These are phyloP conservation scores for Oryzias melastigma DNA, from an alignment of 2,113 vertebrate species.

Conservation along the genomic window DNA sequence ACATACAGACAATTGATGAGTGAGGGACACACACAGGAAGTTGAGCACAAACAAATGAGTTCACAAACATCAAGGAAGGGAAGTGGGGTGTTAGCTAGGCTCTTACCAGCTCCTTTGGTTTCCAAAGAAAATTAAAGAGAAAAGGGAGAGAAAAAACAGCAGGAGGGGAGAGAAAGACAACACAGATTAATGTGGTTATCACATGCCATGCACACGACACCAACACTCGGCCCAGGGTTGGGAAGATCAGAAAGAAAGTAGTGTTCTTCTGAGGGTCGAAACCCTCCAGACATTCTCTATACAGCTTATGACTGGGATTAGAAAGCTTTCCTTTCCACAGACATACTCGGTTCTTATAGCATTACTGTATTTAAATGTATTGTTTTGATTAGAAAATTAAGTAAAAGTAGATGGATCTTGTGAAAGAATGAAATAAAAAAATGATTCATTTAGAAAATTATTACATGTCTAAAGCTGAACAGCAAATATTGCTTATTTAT, in stretches of 20 bases:
- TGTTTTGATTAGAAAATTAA: no score
- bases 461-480: background rate
- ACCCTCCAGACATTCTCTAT: conserved; percentile 48
- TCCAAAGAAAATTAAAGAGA: conserved; percentile 80
- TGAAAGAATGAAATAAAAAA: no score
- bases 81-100: conserved; percentile 61
- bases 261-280: conserved; percentile 57
- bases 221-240: conserved; percentile 60
- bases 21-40: conserved; percentile 9
- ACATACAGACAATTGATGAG: conserved; percentile 23
- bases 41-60: conserved; percentile 38
- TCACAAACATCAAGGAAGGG: no score
- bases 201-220: conserved; percentile 85
- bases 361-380: no score
- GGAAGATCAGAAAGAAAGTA: conserved; percentile 77
- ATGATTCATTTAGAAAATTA: no score
- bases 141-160: conserved; percentile 57
- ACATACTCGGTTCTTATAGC: no score
- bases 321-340: conserved; percentile 28
- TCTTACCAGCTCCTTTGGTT: conserved; percentile 97
- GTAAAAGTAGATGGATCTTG: no score
- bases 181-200: conserved; percentile 87
- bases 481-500: background rate
- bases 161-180: conserved; percentile 66
- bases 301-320: conserved; percentile 32